phyloP scores from a whole-genome alignment of 2,888 invertebrate species.

The Caenorhabditis becei region DNA sequence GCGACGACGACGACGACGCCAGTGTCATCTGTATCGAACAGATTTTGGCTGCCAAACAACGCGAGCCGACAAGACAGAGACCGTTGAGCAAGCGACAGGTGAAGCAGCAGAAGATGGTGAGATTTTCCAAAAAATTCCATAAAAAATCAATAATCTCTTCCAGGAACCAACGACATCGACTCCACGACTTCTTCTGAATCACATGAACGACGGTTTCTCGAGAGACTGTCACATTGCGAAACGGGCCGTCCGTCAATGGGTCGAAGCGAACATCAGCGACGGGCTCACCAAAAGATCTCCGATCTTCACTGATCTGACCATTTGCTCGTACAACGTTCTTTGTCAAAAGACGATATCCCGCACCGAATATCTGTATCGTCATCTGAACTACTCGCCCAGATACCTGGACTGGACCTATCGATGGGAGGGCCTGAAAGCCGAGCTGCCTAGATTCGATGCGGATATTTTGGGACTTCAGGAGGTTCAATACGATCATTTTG shows the following conservation, averaged over 20 bases:
- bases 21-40: not conserved
- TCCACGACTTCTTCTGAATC: not conserved
- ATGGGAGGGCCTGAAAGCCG: conserved; percentile 64
- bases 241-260: not conserved
- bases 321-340: conserved; percentile 76
- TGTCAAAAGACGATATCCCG: conserved; percentile 70
- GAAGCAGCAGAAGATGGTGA: no score
- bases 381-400: conserved; percentile 24
- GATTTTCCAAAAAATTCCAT: no score
- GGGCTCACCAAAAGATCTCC: not conserved
- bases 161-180: not conserved
- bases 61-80: no score
- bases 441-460: conserved; percentile 68
- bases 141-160: no score
- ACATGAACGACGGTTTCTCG: conserved; percentile 21
- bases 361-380: conserved; percentile 70
- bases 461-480: conserved; percentile 80
- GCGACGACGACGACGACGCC: conserved; percentile 2
- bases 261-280: no score
- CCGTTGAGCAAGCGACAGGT: no score
- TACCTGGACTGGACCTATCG: conserved; percentile 71
- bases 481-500: conserved; percentile 65
- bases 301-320: conserved; percentile 20
- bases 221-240: conserved; percentile 8
- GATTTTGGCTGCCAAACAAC: no score